A percentile compares a stretch with the other conserved stretches of the same genome.
phyloP scores from a whole-genome alignment of 1,140 invertebrate genomes.

The Plodia interpunctella region DNA sequence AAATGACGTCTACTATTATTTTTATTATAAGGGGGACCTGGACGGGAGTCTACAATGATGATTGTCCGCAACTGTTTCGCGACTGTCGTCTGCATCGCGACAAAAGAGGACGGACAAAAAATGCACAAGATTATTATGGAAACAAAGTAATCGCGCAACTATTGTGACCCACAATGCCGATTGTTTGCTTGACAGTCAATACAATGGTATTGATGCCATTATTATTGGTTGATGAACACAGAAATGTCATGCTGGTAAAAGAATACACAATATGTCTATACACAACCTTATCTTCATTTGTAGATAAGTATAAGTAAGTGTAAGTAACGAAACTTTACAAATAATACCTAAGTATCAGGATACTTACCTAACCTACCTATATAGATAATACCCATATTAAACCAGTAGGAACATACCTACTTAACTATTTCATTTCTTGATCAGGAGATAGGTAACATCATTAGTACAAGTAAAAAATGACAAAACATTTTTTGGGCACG shows the following conservation, averaged over 20 bases:
- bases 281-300: no score
- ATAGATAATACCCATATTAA: no score
- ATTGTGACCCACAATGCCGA: neutral
- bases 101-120: neutral
- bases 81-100: slow-evolving; percentile 14
- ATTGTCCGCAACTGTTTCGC: slow-evolving; percentile 47
- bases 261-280: no score
- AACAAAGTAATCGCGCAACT: neutral
- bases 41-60: slow-evolving; percentile 30
- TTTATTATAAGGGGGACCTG: slow-evolving; percentile 28
- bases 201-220: neutral
- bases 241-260: neutral
- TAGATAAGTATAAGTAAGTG: no score
- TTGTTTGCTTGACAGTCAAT: neutral
- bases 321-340: no score
- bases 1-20: slow-evolving; percentile 37
- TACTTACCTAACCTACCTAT: no score
- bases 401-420: no score
- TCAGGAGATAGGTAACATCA: no score
- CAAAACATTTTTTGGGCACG: no score
- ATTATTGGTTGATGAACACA: neutral
- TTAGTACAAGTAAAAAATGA: no score
- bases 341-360: no score
- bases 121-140: neutral
- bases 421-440: no score